Percentiles rank a stretch among this genome's conserved stretches.
These are phyloP conservation scores for Caenorhabditis panamensis DNA, from an alignment of 2,888 invertebrate genomes.

Conservation along the genomic window DNA sequence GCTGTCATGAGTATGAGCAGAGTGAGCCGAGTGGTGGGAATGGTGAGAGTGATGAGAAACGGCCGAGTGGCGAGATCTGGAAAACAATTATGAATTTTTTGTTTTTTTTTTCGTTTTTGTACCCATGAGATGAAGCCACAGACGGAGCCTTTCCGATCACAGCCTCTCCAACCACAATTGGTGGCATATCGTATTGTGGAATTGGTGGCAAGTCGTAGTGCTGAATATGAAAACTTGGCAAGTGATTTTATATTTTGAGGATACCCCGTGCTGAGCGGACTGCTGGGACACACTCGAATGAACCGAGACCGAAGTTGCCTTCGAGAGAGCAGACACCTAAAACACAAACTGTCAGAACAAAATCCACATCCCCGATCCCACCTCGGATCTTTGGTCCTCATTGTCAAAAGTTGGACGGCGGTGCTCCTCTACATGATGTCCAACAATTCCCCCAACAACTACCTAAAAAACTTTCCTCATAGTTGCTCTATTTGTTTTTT, in stretches of 20 bases:
- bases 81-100: background rate
- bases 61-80: slow-evolving; percentile 31
- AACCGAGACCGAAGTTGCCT: slow-evolving; percentile 68
- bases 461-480: slow-evolving; percentile 29
- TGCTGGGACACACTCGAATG: slow-evolving; percentile 70
- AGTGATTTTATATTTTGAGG: background rate
- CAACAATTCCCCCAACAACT: slow-evolving; percentile 38
- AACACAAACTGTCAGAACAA: background rate
- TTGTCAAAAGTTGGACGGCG: slow-evolving; percentile 37
- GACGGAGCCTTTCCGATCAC: slow-evolving; percentile 31
- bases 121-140: slow-evolving; percentile 44
- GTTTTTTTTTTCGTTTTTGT: background rate
- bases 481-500: slow-evolving; percentile 4
- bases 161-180: slow-evolving; percentile 42
- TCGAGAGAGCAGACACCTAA: slow-evolving; percentile 54
- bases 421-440: slow-evolving; percentile 19
- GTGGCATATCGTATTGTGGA: slow-evolving; percentile 51
- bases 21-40: slow-evolving; percentile 45
- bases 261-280: slow-evolving; percentile 40
- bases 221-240: slow-evolving; percentile 1
- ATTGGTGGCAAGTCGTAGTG: slow-evolving; percentile 57
- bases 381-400: slow-evolving; percentile 48
- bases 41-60: slow-evolving; percentile 40
- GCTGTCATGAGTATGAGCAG: slow-evolving; percentile 49
- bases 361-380: background rate